These are phyloP conservation scores for Sinodicranocentrus sp. DNA, from an alignment of 2,888 invertebrate species.

Conservation along the genomic window DNA sequence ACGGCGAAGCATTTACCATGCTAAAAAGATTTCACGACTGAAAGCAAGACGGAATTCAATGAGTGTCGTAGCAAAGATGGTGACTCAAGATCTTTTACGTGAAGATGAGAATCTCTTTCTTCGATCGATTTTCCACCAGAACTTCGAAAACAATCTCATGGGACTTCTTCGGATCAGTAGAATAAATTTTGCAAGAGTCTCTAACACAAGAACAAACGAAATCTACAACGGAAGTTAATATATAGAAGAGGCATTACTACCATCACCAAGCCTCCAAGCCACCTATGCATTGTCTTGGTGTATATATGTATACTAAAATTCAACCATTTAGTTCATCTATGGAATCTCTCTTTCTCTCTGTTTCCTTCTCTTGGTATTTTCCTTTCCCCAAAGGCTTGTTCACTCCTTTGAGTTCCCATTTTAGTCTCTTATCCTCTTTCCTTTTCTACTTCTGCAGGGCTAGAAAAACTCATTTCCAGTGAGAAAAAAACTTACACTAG, in stretches of 20 bases:
- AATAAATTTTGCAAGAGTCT: slow-evolving; percentile 74
- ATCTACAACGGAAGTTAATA: slow-evolving; percentile 40
- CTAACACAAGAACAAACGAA: slow-evolving; percentile 57
- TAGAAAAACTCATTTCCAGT: background rate
- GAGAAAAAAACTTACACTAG: too few species aligned
- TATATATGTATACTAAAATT: background rate
- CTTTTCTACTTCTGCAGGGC: background rate
- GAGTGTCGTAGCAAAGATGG: slow-evolving; percentile 28
- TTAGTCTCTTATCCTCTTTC: background rate
- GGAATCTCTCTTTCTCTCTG: slow-evolving; percentile 36
- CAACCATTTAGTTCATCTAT: background rate
- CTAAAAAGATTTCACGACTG: too few species aligned
- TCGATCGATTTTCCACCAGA: slow-evolving; percentile 71
- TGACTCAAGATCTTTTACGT: slow-evolving; percentile 12
- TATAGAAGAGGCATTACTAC: slow-evolving; percentile 26
- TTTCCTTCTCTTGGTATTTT: slow-evolving; percentile 31
- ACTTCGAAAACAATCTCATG: slow-evolving; percentile 72
- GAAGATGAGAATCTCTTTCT: slow-evolving; percentile 47
- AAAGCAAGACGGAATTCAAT: slow-evolving; percentile 18
- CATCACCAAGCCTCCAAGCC: slow-evolving; percentile 4
- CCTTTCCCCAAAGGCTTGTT: slow-evolving; percentile 44
- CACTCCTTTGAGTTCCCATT: slow-evolving; percentile 39
- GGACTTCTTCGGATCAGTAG: slow-evolving; percentile 72
- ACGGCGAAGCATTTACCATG: too few species aligned
- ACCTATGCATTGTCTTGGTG: background rate